Percentiles rank a stretch among this genome's conserved stretches.
These are phyloP conservation scores for Pantelozetes paolii DNA, from an alignment of 2,888 invertebrate genomes.

Conservation along the genomic window DNA sequence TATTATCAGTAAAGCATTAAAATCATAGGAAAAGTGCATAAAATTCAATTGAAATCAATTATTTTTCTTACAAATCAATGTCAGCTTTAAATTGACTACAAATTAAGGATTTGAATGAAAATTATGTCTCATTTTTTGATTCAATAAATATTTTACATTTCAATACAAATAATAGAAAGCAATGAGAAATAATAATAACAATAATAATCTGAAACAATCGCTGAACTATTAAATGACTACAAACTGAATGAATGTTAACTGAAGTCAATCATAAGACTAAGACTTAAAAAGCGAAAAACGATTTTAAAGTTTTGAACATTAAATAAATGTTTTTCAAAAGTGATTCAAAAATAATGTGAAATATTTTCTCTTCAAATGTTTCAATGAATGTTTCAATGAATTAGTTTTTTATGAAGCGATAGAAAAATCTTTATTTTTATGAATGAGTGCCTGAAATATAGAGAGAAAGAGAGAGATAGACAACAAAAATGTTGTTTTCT, in stretches of 20 bases:
- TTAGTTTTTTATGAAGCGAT: neutral
- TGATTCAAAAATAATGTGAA: too few relatives aligned
- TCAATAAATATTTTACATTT: neutral
- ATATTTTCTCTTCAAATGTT: neutral
- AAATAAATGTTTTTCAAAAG: too few relatives aligned
- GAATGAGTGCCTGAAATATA: neutral
- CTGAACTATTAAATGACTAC: slow-evolving; percentile 20
- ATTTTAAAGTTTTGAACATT: neutral
- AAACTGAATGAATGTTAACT: neutral
- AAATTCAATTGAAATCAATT: neutral
- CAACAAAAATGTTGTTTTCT: neutral
- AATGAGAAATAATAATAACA: neutral
- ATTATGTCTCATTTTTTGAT: neutral
- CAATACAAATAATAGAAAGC: neutral
- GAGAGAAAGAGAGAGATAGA: neutral
- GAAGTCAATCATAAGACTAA: neutral
- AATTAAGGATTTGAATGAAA: neutral
- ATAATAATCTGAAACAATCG: slow-evolving; percentile 1
- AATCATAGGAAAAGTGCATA: neutral
- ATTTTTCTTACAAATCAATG: slow-evolving; percentile 1
- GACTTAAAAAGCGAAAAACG: neutral
- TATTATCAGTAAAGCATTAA: slow-evolving; percentile 2
- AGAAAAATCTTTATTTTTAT: neutral
- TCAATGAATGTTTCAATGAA: neutral
- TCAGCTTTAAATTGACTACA: slow-evolving; percentile 3